A percentile compares a stretch with the other conserved stretches of the same genome.
These are phyloP conservation scores for Pomacea canaliculata DNA, from an alignment of 2,888 invertebrate genomes.

Conservation along the genomic window DNA sequence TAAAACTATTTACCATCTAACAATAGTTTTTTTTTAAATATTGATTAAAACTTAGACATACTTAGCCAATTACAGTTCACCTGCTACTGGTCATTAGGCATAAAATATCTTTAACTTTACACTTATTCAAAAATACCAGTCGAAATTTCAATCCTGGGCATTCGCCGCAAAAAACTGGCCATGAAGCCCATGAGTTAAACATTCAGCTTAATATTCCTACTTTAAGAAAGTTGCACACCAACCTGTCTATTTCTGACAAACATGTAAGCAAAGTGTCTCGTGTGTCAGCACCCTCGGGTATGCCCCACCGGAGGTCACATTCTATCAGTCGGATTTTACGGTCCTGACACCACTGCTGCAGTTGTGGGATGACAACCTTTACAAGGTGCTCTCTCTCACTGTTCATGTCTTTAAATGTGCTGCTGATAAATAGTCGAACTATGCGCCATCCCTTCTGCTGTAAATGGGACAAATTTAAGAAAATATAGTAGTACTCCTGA, in stretches of 20 bases:
- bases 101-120: too few species aligned
- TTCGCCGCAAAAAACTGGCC: too few species aligned
- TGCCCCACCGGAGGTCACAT: conserved; percentile 49
- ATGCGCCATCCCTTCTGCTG: conserved; percentile 36
- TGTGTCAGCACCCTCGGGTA: conserved; percentile 44
- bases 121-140: too few species aligned
- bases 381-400: conserved; percentile 35
- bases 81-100: too few species aligned
- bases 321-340: conserved; percentile 41
- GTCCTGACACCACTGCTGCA: conserved; percentile 43
- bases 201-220: too few species aligned
- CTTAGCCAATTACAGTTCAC: too few species aligned
- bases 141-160: too few species aligned
- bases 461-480: background rate
- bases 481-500: too few species aligned
- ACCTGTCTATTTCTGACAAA: conserved; percentile 44
- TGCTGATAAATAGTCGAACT: conserved; percentile 34
- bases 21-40: too few species aligned
- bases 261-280: conserved; percentile 43
- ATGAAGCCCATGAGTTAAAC: too few species aligned
- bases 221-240: background rate
- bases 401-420: conserved; percentile 37
- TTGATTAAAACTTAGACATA: too few species aligned
- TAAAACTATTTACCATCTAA: too few species aligned
- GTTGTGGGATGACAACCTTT: conserved; percentile 37